Percentiles rank a stretch among this genome's conserved stretches.
Conservation (phyloP, 2,888 invertebrate genomes). For the Metallyticus violacea region DNA sequence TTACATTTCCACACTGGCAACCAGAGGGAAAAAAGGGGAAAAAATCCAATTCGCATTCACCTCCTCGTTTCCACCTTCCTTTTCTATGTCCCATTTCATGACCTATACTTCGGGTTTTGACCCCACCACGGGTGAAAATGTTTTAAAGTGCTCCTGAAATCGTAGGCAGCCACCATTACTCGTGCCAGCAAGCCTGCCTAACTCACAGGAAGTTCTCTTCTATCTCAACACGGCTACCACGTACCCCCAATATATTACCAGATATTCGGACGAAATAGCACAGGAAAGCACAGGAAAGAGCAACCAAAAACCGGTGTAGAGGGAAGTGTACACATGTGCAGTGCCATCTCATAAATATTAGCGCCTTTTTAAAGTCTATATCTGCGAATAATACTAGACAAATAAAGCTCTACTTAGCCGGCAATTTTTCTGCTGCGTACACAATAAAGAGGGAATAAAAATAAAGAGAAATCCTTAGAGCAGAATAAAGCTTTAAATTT, state of each 20-base stretch:
- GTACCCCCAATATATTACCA: not conserved
- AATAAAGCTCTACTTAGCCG: too few species aligned
- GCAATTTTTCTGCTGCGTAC: too few species aligned
- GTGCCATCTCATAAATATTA: not conserved
- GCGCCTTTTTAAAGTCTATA: too few species aligned
- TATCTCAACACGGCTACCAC: not conserved
- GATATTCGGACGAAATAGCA: not conserved
- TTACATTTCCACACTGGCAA: not conserved
- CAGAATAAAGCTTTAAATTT: too few species aligned
- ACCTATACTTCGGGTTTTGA: not conserved
- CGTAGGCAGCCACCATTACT: constrained; percentile 8
- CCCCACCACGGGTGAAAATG: not conserved
- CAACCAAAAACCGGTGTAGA: too few species aligned
- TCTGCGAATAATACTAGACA: too few species aligned
- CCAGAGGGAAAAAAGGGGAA: not conserved
- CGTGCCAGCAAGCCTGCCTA: constrained; percentile 16
- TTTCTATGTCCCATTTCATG: not conserved
- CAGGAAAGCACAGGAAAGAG: not conserved
- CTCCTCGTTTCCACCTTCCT: not conserved
- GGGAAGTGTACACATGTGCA: not conserved
- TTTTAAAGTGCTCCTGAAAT: constrained; percentile 14
- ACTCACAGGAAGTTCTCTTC: not conserved
- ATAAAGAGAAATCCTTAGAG: too few species aligned
- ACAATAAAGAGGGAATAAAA: too few species aligned
- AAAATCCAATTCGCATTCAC: not conserved